A percentile compares a stretch with the other conserved stretches of the same genome.
phyloP scores from a whole-genome alignment of 2,113 vertebrate species.

The Monopterus albus region DNA sequence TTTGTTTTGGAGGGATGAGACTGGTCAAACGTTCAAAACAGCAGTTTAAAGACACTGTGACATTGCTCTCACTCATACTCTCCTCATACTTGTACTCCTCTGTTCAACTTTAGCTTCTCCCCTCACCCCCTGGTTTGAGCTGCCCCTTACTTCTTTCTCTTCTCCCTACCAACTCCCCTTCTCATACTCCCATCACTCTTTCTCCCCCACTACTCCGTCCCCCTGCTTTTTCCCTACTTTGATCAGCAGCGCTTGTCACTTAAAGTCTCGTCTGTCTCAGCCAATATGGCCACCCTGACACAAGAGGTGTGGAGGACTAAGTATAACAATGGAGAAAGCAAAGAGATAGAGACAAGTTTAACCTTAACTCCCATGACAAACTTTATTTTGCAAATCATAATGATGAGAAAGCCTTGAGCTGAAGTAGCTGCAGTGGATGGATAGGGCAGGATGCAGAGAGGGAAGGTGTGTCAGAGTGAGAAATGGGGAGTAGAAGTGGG shows the following conservation, averaged over 20 bases:
- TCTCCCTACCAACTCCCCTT: conserved; percentile 5
- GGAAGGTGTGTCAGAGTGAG: conserved; percentile 22
- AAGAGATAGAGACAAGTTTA: conserved; percentile 60
- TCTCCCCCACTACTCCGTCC: neutral
- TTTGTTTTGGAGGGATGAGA: conserved; percentile 58
- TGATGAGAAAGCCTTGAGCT: conserved; percentile 39
- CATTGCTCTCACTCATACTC: conserved; percentile 44
- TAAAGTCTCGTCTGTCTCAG: conserved; percentile 43
- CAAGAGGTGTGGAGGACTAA: conserved; percentile 56
- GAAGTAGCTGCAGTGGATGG: conserved; percentile 13
- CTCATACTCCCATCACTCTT: neutral
- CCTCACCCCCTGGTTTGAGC: neutral
- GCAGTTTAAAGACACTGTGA: conserved; percentile 63
- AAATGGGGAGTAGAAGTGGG: neutral
- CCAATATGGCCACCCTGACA: conserved; percentile 68
- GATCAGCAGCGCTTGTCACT: conserved; percentile 66
- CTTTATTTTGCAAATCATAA: conserved; percentile 66
- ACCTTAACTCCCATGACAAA: conserved; percentile 69
- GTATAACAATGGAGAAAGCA: conserved; percentile 62
- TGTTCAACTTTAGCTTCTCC: conserved; percentile 44
- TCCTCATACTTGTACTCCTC: conserved; percentile 17
- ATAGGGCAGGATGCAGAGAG: conserved; percentile 58
- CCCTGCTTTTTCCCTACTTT: conserved; percentile 27
- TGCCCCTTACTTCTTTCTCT: neutral
- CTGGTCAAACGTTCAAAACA: conserved; percentile 53